Conservation (phyloP, 2,113 vertebrate species). For the Grus americana region DNA sequence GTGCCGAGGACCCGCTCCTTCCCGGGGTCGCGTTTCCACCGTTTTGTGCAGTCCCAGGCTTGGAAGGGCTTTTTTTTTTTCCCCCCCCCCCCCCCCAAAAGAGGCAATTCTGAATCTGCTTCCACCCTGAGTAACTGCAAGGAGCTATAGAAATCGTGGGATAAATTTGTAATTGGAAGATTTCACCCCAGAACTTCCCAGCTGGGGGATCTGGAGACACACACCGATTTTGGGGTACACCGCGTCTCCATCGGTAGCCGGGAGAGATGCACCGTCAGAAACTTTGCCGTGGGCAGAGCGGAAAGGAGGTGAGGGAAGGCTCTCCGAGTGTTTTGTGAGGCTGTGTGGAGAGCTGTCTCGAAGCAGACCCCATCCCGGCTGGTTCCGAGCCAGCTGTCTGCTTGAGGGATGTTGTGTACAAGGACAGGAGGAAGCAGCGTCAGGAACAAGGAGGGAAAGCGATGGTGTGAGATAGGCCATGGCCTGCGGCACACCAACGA, state of each 20-base stretch:
- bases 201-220: fast-evolving
- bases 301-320: not conserved
- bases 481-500: not conserved
- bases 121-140: not conserved
- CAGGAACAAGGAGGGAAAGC: not conserved
- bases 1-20: not conserved
- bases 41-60: not conserved
- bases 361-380: not conserved
- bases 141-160: not conserved
- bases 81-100: not conserved
- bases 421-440: not conserved
- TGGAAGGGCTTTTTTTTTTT: not conserved
- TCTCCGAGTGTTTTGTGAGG: not conserved
- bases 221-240: not conserved
- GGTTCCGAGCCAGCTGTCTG: not conserved
- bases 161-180: not conserved
- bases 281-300: not conserved
- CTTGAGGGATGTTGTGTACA: not conserved
- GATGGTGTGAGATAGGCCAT: not conserved
- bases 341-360: fast-evolving
- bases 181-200: not conserved
- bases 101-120: not conserved
- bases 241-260: fast-evolving
- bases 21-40: not conserved
- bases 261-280: not conserved